Evolutionary conservation across 2,113 vertebrate genomes (phyloP).

Genomic region (Carollia perspicillata): DNA sequence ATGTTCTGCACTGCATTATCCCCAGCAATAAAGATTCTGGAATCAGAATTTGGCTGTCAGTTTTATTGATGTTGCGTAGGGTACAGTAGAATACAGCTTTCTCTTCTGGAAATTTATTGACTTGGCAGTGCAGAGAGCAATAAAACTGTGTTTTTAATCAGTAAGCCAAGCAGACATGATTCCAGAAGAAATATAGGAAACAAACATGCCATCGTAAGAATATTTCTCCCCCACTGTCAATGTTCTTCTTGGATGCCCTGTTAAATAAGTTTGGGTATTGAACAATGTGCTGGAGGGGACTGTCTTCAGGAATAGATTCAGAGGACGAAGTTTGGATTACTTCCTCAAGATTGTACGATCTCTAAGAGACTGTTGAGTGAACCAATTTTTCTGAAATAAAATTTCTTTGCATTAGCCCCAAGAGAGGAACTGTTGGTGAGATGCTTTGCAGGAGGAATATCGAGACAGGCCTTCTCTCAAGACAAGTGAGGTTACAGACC

Average conservation of each 20-base stretch:
- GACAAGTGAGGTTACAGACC: background rate
- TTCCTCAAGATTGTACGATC: background rate
- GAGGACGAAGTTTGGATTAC: background rate
- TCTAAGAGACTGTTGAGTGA: background rate
- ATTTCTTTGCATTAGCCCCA: background rate
- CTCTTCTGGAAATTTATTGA: slow-evolving; percentile 60
- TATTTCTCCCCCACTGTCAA: slow-evolving; percentile 13
- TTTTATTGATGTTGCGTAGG: slow-evolving; percentile 73
- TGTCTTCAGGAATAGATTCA: background rate
- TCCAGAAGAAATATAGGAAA: slow-evolving; percentile 56
- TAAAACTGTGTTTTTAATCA: slow-evolving; percentile 68
- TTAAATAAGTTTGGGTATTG: slow-evolving; percentile 43
- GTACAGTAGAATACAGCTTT: slow-evolving; percentile 68
- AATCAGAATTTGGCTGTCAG: slow-evolving; percentile 74
- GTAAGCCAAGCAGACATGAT: slow-evolving; percentile 56
- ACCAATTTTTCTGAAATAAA: slow-evolving; percentile 19
- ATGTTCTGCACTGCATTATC: slow-evolving; percentile 66
- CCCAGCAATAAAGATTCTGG: slow-evolving; percentile 73
- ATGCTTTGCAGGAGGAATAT: background rate
- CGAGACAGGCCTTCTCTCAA: background rate
- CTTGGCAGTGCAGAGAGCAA: slow-evolving; percentile 59
- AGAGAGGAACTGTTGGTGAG: background rate
- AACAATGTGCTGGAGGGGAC: background rate
- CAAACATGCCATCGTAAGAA: slow-evolving; percentile 24
- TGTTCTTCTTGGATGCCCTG: slow-evolving; percentile 29